Conservation (phyloP, 1,140 invertebrate species). For the Cotesia vestalis region DNA sequence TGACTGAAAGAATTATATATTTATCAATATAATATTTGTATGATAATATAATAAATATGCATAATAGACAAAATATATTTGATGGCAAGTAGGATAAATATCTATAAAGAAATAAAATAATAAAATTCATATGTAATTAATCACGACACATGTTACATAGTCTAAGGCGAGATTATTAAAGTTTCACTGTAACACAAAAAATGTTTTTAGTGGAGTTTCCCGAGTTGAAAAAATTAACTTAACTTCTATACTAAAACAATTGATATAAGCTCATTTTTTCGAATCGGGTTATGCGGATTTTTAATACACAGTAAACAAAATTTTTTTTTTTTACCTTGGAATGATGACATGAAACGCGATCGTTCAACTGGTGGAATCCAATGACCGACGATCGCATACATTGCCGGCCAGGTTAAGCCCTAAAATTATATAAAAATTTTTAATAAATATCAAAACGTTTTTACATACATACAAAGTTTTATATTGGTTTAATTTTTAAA, state of each 20-base stretch:
- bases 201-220: constrained; percentile 43
- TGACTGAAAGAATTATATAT: constrained; percentile 29
- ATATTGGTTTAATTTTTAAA: too few species aligned
- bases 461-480: too few species aligned
- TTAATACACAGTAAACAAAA: background rate
- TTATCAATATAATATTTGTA: background rate
- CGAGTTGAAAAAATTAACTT: too few species aligned
- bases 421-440: constrained; percentile 53
- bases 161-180: constrained; percentile 53
- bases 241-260: too few species aligned
- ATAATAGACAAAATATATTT: background rate
- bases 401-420: constrained; percentile 87
- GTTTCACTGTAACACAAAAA: constrained; percentile 65
- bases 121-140: constrained; percentile 2
- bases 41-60: background rate
- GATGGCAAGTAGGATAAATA: too few species aligned
- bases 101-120: constrained; percentile 3
- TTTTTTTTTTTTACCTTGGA: constrained; percentile 70
- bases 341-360: constrained; percentile 80
- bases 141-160: constrained; percentile 35
- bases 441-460: background rate
- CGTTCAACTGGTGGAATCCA: constrained; percentile 85
- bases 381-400: constrained; percentile 84
- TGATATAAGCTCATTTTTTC: too few species aligned
- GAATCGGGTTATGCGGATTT: background rate